Base-by-base conservation (phyloP, 2,888 invertebrate genomes). In the Choristoneura rosaceana region DNA sequence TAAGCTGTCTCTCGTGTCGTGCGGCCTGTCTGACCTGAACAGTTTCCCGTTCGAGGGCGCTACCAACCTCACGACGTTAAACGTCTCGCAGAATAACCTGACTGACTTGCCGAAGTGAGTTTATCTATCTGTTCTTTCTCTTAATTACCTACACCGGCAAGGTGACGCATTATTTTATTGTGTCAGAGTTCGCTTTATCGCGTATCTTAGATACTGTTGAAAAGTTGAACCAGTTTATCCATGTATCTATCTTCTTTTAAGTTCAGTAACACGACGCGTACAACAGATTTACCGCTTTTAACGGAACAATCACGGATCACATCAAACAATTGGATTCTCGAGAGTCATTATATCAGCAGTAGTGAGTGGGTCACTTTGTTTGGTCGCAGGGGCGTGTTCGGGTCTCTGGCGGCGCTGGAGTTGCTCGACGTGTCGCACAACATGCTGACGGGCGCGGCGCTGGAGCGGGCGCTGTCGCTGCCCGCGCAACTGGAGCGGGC, bases 401-500 rank as follows among this genome's bases (percentile, higher is more conserved):
- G 9, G 9, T 17, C 62, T 0, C 62, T 62, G 43, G 69, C 67
- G 63, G 50, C 25, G 74, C 68, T 64, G 69, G 50, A 74, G 70
- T 58, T 76, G 74, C 78, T 67, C 45, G 25, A 25, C 55, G 25
- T 55, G 55, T 55, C 55, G 0, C 12, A 12, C 10, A 55, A 17
- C 25, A 2, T 0, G 25, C 25, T 55, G 55, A 4, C 25, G 25
- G 10, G 17, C 25, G 55, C 12, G 25, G 55, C 25, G 25, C 55
- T 55, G 25, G 12, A 55, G 25, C 3, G 79, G 70, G 41, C 50
- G 33, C 50, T 59, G n/a, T n/a, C n/a, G n/a, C n/a, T n/a, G n/a
- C n/a, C n/a, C n/a, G n/a, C n/a, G n/a, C n/a, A n/a, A n/a, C 55
- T 55, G 25, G 12, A 55, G 25, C 3, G 79, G 70, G 41, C 50